These are phyloP conservation scores for Gymnogyps californianus DNA, from an alignment of 2,113 vertebrate genomes.

Conservation along the genomic window DNA sequence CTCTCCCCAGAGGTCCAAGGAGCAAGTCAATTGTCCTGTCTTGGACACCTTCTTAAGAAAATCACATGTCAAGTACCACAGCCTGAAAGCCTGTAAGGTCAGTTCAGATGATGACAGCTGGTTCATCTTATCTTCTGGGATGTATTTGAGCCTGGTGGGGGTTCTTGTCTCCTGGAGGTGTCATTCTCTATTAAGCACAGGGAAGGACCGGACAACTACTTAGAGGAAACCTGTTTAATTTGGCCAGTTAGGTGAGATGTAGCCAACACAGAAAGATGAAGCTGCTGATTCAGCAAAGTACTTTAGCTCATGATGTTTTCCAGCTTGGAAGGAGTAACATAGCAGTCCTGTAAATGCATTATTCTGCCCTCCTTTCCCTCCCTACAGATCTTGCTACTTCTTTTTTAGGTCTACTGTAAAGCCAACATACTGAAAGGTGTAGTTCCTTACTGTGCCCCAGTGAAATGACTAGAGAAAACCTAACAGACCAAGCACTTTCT, in stretches of 20 bases:
- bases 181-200: neutral
- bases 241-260: neutral
- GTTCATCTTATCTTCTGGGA: neutral
- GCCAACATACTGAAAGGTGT: neutral
- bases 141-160: neutral
- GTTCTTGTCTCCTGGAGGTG: neutral
- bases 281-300: neutral
- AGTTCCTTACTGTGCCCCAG: neutral
- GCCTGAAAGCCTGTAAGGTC: neutral
- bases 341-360: neutral
- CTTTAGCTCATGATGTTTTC: neutral
- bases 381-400: neutral
- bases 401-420: neutral
- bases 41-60: neutral
- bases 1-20: neutral
- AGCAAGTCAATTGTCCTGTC: neutral
- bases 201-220: neutral
- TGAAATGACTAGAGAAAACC: neutral
- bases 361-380: neutral
- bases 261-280: neutral
- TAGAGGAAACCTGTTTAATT: neutral
- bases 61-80: neutral
- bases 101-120: neutral
- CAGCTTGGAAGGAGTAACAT: neutral
- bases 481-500: neutral